These are phyloP conservation scores for Drosophila carrolli DNA, from an alignment of 1,140 invertebrate species.

Conservation along the genomic window DNA sequence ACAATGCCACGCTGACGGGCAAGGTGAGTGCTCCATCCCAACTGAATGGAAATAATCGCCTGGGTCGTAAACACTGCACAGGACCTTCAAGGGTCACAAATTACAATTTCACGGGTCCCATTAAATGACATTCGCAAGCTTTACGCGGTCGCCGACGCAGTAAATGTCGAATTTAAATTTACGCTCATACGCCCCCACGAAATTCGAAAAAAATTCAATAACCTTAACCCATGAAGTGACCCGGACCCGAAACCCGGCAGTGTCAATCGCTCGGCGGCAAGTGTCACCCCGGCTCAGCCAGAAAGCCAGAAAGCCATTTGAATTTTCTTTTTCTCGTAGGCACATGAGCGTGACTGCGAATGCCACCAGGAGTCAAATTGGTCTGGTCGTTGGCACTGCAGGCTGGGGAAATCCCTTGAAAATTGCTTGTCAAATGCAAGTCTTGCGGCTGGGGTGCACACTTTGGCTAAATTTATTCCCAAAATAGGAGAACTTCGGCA, in stretches of 20 bases:
- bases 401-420: slow-evolving; percentile 13
- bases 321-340: slow-evolving; percentile 17
- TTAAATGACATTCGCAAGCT: slow-evolving; percentile 50
- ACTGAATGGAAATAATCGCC: slow-evolving; percentile 44
- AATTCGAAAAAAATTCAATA: slow-evolving; percentile 28
- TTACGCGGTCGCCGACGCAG: slow-evolving; percentile 28
- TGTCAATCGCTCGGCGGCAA: slow-evolving; percentile 12
- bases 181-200: slow-evolving; percentile 10
- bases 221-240: slow-evolving; percentile 19
- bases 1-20: slow-evolving; percentile 92
- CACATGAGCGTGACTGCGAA: slow-evolving; percentile 41
- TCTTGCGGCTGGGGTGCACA: neutral
- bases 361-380: slow-evolving; percentile 17
- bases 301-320: slow-evolving; percentile 4
- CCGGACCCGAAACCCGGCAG: slow-evolving; percentile 22
- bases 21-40: slow-evolving; percentile 87
- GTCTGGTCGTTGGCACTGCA: slow-evolving; percentile 37
- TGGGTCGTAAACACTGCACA: slow-evolving; percentile 24
- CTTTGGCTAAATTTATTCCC: slow-evolving; percentile 7
- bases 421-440: slow-evolving; percentile 42
- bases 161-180: slow-evolving; percentile 52
- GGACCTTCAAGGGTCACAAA: slow-evolving; percentile 33
- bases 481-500: slow-evolving; percentile 2
- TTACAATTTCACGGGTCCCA: slow-evolving; percentile 47
- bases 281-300: slow-evolving; percentile 22